Base-by-base conservation (phyloP, 1,140 invertebrate species). In the Drosophila virilis region DNA sequence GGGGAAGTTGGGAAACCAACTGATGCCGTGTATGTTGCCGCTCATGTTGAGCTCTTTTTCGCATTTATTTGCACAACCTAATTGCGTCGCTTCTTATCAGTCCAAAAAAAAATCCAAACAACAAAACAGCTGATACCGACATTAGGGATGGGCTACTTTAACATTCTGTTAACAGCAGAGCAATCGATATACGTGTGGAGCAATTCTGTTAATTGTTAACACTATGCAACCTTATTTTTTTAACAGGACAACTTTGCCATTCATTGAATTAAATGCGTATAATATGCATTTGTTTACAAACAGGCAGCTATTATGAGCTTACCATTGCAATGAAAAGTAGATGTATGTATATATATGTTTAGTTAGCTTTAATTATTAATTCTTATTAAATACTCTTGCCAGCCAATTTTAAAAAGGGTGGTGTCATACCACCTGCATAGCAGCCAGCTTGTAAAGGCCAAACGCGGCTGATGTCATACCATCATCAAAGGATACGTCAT, bases 1-100 rank as follows among this genome's bases (percentile, higher is more conserved):
- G 5, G 94, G 93, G 80, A 95, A 94, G 32, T 95, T 93, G 2
- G 96, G 96, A 43, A 96, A 96, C 97, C 97, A 98, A 79, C 95
- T 94, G 10, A 97, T 94, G 80, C 97, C 97, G 58, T 95, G 92
- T 91, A 94, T 94, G 59, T 79, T 92, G 45, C 84, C 88, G 72
- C 84, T 92, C 91, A 92, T 92, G 43, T 48, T 68, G 54, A 67
- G 60, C 42, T 6, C 48, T 45, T 58, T 74, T 61, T 42, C 42
- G 38, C 40, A 43, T 66, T 32, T 42, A 17, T 58, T 69, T 13
- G 8, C 5, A 50, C 35, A 57, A 59, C 32, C 46, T 71, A 74
- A 86, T 86, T 86, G 83, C 83, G 83, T 83, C 83, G 71, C 72
- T 80, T 86, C 72, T 75, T 86, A 86, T 86, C 83, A 86, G 79